These are phyloP conservation scores for Anser cygnoides DNA, from an alignment of 2,113 vertebrate genomes.

Conservation along the genomic window DNA sequence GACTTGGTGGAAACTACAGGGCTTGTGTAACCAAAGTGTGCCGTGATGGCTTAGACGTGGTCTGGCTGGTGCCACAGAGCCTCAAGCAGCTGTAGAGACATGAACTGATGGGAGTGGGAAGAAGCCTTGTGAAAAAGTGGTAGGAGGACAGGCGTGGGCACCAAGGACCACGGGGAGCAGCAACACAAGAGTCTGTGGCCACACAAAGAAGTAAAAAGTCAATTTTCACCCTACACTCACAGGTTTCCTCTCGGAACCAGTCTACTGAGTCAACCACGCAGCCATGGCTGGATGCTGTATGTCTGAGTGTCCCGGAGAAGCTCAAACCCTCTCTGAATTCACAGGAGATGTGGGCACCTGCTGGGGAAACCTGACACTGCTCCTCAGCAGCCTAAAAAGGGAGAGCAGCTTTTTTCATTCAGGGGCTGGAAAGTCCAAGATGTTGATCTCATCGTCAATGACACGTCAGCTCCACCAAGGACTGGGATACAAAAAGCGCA, in stretches of 20 bases:
- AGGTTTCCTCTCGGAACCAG: not conserved
- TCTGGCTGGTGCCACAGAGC: not conserved
- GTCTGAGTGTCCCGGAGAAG: not conserved
- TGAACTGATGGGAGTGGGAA: too few relatives aligned
- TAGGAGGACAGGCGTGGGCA: not conserved
- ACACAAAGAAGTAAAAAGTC: not conserved
- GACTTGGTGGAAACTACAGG: not conserved
- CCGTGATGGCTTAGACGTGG: not conserved
- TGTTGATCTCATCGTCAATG: not conserved
- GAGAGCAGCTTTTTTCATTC: not conserved
- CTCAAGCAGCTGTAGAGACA: not conserved
- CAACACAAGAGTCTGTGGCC: not conserved
- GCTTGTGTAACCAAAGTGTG: not conserved
- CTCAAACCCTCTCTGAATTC: not conserved
- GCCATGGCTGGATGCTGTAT: accelerated
- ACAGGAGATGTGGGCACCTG: not conserved
- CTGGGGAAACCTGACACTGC: not conserved
- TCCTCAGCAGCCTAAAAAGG: not conserved
- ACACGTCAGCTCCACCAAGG: not conserved
- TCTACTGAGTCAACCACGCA: not conserved
- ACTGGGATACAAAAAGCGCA: not conserved
- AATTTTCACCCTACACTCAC: not conserved
- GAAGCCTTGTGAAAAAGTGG: accelerated
- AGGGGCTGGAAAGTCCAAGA: not conserved
- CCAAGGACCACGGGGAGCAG: not conserved